Conservation (phyloP, 1,140 invertebrate species). For the Calycopis cecrops region DNA sequence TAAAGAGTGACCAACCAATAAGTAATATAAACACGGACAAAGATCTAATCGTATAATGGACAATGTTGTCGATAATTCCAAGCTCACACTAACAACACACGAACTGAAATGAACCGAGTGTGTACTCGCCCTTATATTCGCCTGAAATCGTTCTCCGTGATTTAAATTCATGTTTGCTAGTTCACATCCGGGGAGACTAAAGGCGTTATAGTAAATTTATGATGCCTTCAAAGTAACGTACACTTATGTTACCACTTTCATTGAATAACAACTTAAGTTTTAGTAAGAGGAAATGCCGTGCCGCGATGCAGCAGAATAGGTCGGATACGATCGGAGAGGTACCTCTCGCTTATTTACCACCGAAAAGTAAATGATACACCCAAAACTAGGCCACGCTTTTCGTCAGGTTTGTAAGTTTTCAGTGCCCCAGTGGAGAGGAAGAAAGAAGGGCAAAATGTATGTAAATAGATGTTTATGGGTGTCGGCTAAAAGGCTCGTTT, state of each 20-base stretch:
- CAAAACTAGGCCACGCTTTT: too few relatives aligned
- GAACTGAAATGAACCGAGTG: neutral
- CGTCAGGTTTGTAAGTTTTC: too few relatives aligned
- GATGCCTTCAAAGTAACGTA: slow-evolving; percentile 38
- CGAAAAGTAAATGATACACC: too few relatives aligned
- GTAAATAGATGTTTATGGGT: neutral
- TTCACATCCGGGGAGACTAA: slow-evolving; percentile 39
- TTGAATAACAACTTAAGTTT: neutral
- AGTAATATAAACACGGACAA: too few relatives aligned
- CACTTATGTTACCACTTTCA: slow-evolving; percentile 16
- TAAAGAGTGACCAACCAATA: too few relatives aligned
- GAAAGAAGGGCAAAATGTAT: too few relatives aligned
- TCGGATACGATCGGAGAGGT: too few relatives aligned
- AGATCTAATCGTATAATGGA: too few relatives aligned
- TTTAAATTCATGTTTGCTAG: slow-evolving; percentile 45
- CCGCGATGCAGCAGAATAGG: too few relatives aligned
- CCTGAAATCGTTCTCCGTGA: slow-evolving; percentile 36
- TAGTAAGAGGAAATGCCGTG: neutral
- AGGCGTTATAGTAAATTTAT: slow-evolving; percentile 31
- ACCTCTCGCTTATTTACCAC: too few relatives aligned
- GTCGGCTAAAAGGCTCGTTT: neutral
- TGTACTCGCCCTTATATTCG: slow-evolving; percentile 18
- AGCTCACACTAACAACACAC: too few relatives aligned
- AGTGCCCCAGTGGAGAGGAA: too few relatives aligned
- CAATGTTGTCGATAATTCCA: neutral